Percentiles rank a stretch among this genome's conserved stretches.
Conservation (phyloP, 2,888 invertebrate species). For the Thumatha senex region DNA sequence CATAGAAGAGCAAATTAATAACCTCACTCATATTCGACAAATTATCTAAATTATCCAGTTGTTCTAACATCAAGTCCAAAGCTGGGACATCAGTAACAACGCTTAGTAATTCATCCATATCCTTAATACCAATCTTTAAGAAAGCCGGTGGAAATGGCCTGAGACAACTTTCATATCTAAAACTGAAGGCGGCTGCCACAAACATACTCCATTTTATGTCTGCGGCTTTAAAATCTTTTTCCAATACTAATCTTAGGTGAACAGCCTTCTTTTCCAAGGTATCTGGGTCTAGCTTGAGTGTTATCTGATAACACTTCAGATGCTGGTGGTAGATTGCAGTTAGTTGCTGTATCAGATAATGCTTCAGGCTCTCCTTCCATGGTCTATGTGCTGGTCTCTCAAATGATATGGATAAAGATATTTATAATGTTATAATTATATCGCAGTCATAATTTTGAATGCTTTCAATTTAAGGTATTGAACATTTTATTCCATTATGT, state of each 20-base stretch:
- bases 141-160: conserved; percentile 90
- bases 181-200: conserved; percentile 89
- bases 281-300: conserved; percentile 70
- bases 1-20: conserved; percentile 86
- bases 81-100: conserved; percentile 83
- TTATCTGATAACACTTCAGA: conserved; percentile 68
- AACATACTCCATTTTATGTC: conserved; percentile 93
- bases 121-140: conserved; percentile 83
- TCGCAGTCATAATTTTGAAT: conserved; percentile 56
- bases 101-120: conserved; percentile 85
- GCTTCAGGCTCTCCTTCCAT: conserved; percentile 75
- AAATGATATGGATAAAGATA: conserved; percentile 26
- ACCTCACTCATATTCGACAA: conserved; percentile 73
- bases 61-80: conserved; percentile 75
- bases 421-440: conserved; percentile 15
- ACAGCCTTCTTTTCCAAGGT: conserved; percentile 77
- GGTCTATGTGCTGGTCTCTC: conserved; percentile 34
- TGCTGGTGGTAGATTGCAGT: conserved; percentile 61
- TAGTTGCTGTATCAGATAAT: conserved; percentile 67
- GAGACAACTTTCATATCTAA: conserved; percentile 88
- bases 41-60: conserved; percentile 73
- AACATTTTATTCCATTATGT: conserved; percentile 31
- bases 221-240: conserved; percentile 82
- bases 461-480: conserved; percentile 33
- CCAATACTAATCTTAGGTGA: conserved; percentile 73